These are phyloP conservation scores for Capra hircus DNA, from an alignment of 2,113 vertebrate genomes.

Conservation along the genomic window DNA sequence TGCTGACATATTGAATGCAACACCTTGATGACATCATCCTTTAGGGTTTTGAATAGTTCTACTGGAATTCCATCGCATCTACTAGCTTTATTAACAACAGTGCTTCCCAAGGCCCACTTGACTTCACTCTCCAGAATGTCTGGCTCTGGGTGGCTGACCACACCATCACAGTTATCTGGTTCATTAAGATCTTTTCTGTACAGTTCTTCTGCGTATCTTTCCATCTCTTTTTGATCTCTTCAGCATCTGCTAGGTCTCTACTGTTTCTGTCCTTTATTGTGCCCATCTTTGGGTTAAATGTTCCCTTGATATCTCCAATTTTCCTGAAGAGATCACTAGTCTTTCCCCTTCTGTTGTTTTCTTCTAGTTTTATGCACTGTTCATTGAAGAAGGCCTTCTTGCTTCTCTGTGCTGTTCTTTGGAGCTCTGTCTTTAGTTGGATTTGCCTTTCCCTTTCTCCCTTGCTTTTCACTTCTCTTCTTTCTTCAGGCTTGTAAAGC, in stretches of 20 bases:
- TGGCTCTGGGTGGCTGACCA: not conserved
- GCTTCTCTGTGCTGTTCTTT: not conserved
- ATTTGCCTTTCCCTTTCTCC: not conserved
- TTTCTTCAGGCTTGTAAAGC: not conserved
- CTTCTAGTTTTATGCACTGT: not conserved
- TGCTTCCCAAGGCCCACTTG: not conserved
- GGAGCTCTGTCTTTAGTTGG: not conserved
- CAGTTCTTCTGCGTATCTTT: not conserved
- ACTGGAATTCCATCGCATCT: not conserved
- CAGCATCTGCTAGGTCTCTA: not conserved
- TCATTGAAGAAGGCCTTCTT: not conserved
- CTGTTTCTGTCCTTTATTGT: not conserved
- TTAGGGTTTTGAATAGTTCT: not conserved
- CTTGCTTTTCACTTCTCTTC: not conserved
- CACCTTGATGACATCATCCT: not conserved
- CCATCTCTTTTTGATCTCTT: not conserved
- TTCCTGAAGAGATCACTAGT: not conserved
- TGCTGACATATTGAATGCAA: not conserved
- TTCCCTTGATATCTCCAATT: not conserved
- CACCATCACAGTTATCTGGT: not conserved
- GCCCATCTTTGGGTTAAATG: not conserved
- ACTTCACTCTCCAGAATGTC: not conserved
- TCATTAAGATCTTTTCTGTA: not conserved
- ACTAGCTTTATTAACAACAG: not conserved
- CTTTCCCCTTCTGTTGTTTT: not conserved